These are phyloP conservation scores for Acrobasis repandana DNA, from an alignment of 2,888 invertebrate species.

Conservation along the genomic window DNA sequence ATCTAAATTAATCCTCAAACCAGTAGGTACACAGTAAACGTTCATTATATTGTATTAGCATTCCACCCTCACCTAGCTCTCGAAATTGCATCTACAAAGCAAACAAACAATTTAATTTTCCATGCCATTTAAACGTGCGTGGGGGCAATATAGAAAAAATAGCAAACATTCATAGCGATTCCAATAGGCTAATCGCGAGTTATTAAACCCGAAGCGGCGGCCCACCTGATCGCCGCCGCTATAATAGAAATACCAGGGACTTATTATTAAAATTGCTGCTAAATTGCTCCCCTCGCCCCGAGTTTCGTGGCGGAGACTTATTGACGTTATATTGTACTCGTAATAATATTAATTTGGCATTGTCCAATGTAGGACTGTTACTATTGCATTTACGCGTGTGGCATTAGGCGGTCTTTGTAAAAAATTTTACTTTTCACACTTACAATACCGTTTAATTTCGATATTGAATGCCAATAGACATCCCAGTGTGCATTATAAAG, in stretches of 20 bases:
- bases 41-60: slow-evolving; percentile 18
- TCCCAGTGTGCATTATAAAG: background rate
- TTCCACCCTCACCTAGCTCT: slow-evolving; percentile 23
- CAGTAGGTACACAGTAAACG: background rate
- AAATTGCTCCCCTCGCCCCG: slow-evolving; percentile 79
- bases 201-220: slow-evolving; percentile 77
- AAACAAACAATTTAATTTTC: slow-evolving; percentile 33
- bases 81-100: slow-evolving; percentile 23
- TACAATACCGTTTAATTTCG: background rate
- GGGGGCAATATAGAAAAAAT: slow-evolving; percentile 77
- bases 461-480: background rate
- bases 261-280: slow-evolving; percentile 84
- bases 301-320: slow-evolving; percentile 68
- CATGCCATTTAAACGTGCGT: slow-evolving; percentile 41
- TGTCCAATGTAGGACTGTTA: slow-evolving; percentile 12
- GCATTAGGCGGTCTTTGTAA: background rate
- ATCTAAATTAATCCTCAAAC: background rate
- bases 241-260: slow-evolving; percentile 83
- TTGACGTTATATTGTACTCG: slow-evolving; percentile 48
- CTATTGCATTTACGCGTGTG: background rate
- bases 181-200: slow-evolving; percentile 82
- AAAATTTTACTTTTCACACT: background rate
- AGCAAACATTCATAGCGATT: slow-evolving; percentile 81
- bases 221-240: slow-evolving; percentile 81
- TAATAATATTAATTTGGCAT: slow-evolving; percentile 52